Evolutionary conservation across 2,797 vertebrate genomes (phyloP).

Genomic region (Xiphophorus birchmanni): DNA sequence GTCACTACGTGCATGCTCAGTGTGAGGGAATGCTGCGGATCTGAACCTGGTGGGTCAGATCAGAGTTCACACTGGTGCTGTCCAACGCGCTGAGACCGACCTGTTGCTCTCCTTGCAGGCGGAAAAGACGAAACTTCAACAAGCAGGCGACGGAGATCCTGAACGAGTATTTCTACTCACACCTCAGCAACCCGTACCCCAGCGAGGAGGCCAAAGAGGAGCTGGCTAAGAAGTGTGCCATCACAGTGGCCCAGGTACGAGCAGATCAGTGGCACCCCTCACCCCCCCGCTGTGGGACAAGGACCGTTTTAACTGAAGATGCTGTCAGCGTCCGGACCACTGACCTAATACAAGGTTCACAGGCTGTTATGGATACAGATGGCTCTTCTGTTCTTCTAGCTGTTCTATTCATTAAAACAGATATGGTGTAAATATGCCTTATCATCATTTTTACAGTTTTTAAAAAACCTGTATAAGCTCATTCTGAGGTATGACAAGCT

Average conservation of each 20-base stretch:
- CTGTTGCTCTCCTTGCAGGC: conserved; percentile 72
- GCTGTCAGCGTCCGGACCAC: conserved; percentile 38
- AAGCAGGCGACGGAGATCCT: conserved; percentile 99
- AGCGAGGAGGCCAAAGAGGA: conserved; percentile 99
- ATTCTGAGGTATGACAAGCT: not conserved
- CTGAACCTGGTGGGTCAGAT: not conserved
- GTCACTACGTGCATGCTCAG: not conserved
- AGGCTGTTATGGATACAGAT: conserved; percentile 58
- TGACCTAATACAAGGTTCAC: conserved; percentile 42
- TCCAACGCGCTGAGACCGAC: not conserved
- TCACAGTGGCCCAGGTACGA: conserved; percentile 97
- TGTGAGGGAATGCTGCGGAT: not conserved
- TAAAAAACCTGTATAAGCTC: not conserved
- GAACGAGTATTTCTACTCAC: conserved; percentile 99
- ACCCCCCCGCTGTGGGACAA: conserved; percentile 26
- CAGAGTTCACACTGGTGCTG: not conserved
- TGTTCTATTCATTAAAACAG: conserved; percentile 33
- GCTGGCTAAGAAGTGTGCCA: conserved; percentile 98
- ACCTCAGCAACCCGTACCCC: conserved; percentile 99
- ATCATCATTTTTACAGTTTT: not conserved
- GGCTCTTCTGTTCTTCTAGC: conserved; percentile 52
- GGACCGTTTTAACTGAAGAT: not conserved
- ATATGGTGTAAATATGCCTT: not conserved
- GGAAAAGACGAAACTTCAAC: conserved; percentile 99
- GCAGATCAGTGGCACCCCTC: conserved; percentile 12